Evolutionary conservation across 2,888 invertebrate species (phyloP), one percentile per base, ranked within the genome.

Genomic region (Ormyrus labotus): DNA sequence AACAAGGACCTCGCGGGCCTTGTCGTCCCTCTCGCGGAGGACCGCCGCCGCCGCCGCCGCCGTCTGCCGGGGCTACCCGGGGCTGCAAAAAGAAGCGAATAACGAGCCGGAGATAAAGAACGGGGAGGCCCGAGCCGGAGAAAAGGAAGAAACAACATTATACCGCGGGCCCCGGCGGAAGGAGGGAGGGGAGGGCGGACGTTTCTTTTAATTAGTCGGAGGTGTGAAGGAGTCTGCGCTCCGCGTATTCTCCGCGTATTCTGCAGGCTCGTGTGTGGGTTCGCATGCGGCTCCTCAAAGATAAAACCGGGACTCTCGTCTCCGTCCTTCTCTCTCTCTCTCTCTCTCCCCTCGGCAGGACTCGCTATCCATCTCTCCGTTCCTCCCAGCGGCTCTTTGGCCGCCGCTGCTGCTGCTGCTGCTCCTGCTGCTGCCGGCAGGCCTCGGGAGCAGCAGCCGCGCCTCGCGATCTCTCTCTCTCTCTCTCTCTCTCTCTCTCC

Each of bases 141-240:
- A 80, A 81, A 64, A 79, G 81, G 80, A 83, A 82, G 82, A 76
- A 83, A 63, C 53, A 51, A 51, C 53, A 53, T 58, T 69, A 34
- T 61, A 45, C 79, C 45, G 34, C 51, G 9, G 63, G n/a, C 57
- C 47, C 47, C 13, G 19, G 48, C 34, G 50, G 47, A 60, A 58
- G 47, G 61, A 63, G 65, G 70, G 45, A 53, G 50, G 47, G 8
- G 64, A 57, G 13, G 53, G 84, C 82, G 85, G 85, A 85, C 84
- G 86, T 83, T 84, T 86, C 87, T 87, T 88, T 88, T 88, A 88
- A 88, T 88, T 88, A 87, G 87, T 86, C 86, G 83, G 84, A 87
- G 87, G 88, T 87, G 88, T 85, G 88, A 88, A 88, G 85, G 86
- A 87, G 85, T 85, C 85, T 86, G 87, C 85, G 85, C 85, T 85